Evolutionary conservation across 2,888 invertebrate genomes (phyloP).

Genomic region (Nymphalis c-album): DNA sequence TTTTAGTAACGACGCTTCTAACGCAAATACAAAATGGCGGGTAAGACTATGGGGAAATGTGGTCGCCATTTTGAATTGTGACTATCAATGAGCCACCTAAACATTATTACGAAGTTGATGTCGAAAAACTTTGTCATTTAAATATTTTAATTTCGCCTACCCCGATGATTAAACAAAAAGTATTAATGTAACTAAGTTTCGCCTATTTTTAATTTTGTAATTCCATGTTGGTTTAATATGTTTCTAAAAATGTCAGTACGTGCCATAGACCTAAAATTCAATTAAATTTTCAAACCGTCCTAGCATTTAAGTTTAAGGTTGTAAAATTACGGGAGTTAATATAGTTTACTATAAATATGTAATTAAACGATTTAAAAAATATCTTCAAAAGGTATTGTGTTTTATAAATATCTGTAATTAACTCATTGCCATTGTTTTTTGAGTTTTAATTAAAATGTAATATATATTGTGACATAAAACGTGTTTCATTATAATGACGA

Average conservation of each 20-base stretch:
- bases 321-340: conserved; percentile 1
- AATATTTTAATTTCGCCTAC: too few relatives aligned
- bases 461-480: conserved; percentile 44
- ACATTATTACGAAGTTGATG: too few relatives aligned
- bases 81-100: too few relatives aligned
- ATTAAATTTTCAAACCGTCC: not conserved
- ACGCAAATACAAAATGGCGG: too few relatives aligned
- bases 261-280: conserved; percentile 33
- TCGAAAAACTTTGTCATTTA: too few relatives aligned
- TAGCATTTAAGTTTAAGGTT: not conserved
- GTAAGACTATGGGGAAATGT: too few relatives aligned
- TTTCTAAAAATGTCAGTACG: conserved; percentile 7
- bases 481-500: conserved; percentile 3
- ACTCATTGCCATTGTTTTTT: conserved; percentile 69
- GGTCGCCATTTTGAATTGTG: too few relatives aligned
- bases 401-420: conserved; percentile 47
- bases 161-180: too few relatives aligned
- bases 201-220: too few relatives aligned
- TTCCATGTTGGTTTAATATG: not conserved
- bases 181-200: too few relatives aligned
- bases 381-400: conserved; percentile 63
- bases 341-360: conserved; percentile 34
- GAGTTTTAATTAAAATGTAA: conserved; percentile 69
- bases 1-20: too few relatives aligned
- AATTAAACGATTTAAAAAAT: conserved; percentile 41